phyloP scores from a whole-genome alignment of 1,140 invertebrate species.

The Microplitis mediator region DNA sequence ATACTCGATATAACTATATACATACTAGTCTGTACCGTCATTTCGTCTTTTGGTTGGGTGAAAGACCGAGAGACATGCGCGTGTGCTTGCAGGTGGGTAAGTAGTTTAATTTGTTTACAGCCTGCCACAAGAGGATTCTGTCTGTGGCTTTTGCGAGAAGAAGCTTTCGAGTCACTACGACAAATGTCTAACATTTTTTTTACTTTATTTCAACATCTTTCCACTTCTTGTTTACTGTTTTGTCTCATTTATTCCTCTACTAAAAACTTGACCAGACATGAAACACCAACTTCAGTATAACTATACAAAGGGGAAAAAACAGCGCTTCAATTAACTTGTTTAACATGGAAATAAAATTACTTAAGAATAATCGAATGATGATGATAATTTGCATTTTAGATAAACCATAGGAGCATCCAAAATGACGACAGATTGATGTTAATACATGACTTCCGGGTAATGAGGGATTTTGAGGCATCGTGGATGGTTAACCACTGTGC shows the following conservation, averaged over 20 bases:
- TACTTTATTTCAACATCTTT: too few species aligned
- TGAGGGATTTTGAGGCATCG: not conserved
- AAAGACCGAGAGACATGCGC: slow-evolving; percentile 1
- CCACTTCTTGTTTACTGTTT: too few species aligned
- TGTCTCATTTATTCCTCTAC: too few species aligned
- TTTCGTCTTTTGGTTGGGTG: not conserved
- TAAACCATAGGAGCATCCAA: not conserved
- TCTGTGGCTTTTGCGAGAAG: not conserved
- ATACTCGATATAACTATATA: not conserved
- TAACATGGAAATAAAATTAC: too few species aligned
- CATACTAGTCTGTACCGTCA: not conserved
- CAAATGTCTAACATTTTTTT: not conserved
- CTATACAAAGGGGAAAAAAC: too few species aligned
- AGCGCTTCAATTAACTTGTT: too few species aligned
- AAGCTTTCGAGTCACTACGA: slow-evolving; percentile 3
- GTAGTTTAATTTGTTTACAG: slow-evolving; percentile 35
- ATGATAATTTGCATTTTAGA: not conserved
- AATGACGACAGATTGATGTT: slow-evolving; percentile 1
- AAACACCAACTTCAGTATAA: too few species aligned
- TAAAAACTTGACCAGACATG: too few species aligned
- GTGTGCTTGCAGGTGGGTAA: slow-evolving; percentile 24
- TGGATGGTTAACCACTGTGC: not conserved
- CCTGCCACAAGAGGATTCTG: not conserved
- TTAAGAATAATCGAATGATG: too few species aligned
- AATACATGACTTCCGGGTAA: not conserved